Evolutionary conservation across 2,113 vertebrate species (phyloP), one percentile per base, ranked within the genome.

Genomic region (Prunella fulvescens): DNA sequence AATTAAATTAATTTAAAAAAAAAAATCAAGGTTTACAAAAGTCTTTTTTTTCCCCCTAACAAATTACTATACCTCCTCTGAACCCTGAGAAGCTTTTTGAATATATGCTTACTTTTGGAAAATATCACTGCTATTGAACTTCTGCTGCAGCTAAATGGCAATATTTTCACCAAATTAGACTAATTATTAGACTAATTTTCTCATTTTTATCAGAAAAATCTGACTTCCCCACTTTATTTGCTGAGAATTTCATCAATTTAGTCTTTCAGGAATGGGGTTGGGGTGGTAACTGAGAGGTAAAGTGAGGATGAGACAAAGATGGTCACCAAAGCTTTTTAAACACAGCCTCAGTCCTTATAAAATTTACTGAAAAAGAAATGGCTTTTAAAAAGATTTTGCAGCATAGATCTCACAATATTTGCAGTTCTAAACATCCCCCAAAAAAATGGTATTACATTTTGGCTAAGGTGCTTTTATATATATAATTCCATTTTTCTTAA

Each of bases 31-130:
- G 2, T 56, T 69, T n/a, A 51, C 1, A 48, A 83, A 81, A 22
- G 6, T 33, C 0, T 13, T 35, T 65, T 80, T 8, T 2, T 4
- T 1, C 4, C 7, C 1, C 7, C 11, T 19, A 56, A 14, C 3
- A 69, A 64, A 72, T 33, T 56, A 28, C 9, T 37, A 33, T 48
- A 64, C 17, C 14, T 58, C 14, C 28, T 54, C 6, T 84, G 69
- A 87, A 73, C 47, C 26, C 28, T 57, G n/a, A 70, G 11, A 40
- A 40, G 4, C 11, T 73, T 28, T 86, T 48, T 33, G 31, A 47
- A 69, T 40, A 31, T 29, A 25, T 29, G 2, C 4, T 86, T 90
- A 19, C 44, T 81, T 73, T 51, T 65, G 22, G 39, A 78, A 95
- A 91, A 74, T 39, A 16, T 26, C 44, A 64, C n/a, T 37, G 50